Evolutionary conservation across 2,113 vertebrate species (phyloP), one percentile per base, ranked within the genome.

Genomic region (Carlito syrichta): DNA sequence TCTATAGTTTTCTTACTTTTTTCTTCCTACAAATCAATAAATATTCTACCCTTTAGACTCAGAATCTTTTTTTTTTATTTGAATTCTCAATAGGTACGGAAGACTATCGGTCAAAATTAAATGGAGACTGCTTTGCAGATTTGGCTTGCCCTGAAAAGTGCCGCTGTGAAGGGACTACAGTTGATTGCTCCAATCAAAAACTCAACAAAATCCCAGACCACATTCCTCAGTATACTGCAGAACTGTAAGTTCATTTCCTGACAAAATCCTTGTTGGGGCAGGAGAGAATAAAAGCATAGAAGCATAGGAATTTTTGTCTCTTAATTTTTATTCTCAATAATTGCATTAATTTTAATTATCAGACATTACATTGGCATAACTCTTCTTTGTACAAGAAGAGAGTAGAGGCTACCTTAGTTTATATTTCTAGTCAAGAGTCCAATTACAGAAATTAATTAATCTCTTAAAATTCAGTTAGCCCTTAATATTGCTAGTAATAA

Each of bases 121-220:
- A 99, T 54, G 99, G 99, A 81, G 99, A 99, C 98, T 99, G 99
- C 98, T 99, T 99, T 98, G 99, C 99, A 40, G 99, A 99, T 98
- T 96, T 99, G 98, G 99, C 99, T 94, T 99, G 99, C 95, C 99
- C 99, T 20, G 99, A 99, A 94, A 99, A 99, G 97, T 99, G 99
- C 89, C 99, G 99, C 81, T 99, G 99, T 87, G 99, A 99, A 98
- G 99, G 99, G 58, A 99, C 99, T 89, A 99, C 99, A 1, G 99
- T 99, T 71, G 99, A 99, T 97, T 99, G 99, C 98, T 99, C 99
- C 98, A 99, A 99, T 98, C 99, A 99, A 97, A 99, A 99, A 95
- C 99, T 99, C 97, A 99, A 96, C 98, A 99, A 99, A 98, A 99
- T 99, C 97, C 99, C 99, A 30, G 99, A 99, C 66, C 99, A 99